A percentile compares a stretch with the other conserved stretches of the same genome.
Conservation (phyloP, 2,113 vertebrate genomes). For the Oophaga pumilio region DNA sequence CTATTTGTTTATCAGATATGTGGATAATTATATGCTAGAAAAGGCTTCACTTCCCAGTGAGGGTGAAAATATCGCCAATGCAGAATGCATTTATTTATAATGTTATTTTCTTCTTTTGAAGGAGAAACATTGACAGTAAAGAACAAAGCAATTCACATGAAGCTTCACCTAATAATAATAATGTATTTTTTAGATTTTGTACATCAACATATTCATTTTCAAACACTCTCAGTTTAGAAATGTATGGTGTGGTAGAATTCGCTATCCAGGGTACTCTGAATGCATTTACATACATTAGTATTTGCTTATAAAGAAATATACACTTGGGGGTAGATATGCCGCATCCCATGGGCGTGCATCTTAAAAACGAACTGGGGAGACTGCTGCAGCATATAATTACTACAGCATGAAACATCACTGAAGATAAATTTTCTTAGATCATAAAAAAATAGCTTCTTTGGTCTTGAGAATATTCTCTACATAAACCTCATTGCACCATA, state of each 20-base stretch:
- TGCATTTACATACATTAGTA: not conserved
- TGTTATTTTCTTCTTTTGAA: constrained; percentile 4
- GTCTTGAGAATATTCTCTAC: not conserved
- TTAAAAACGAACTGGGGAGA: not conserved
- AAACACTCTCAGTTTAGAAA: not conserved
- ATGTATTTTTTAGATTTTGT: not conserved
- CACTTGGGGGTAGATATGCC: not conserved
- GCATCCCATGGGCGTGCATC: not conserved
- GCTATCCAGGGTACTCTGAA: not conserved
- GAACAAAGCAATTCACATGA: not conserved
- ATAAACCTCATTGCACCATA: not conserved
- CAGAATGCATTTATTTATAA: constrained; percentile 12
- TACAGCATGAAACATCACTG: not conserved
- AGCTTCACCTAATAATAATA: not conserved
- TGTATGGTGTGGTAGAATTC: not conserved
- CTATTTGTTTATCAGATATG: not conserved
- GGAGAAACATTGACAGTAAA: constrained; percentile 32
- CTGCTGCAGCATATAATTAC: not conserved
- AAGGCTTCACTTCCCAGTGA: not conserved
- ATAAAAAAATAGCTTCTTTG: not conserved
- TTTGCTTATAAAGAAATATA: constrained; percentile 11
- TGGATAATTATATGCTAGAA: not conserved
- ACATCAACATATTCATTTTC: not conserved
- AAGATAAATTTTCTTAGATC: not conserved
- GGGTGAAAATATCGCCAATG: not conserved